Evolutionary conservation across 2,113 vertebrate genomes (phyloP), one percentile per base, ranked within the genome.

Genomic region (Pterophyllum scalare): DNA sequence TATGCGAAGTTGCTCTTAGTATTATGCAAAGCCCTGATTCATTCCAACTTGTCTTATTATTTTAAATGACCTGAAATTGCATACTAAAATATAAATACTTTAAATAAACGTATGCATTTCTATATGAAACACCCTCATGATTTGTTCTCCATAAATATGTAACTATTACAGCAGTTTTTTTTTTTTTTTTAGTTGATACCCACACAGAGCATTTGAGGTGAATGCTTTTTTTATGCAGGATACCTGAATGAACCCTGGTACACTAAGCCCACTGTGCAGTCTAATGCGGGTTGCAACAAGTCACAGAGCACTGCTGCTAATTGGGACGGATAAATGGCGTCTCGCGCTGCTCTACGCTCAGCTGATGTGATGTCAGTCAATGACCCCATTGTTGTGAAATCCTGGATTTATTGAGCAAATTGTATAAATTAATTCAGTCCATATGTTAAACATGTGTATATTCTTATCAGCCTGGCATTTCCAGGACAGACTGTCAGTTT

Each of bases 301-400:
- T 91, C 81, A 93, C 56, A 86, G 87, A 92, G 87, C 79, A 89
- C 70, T 4, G 57, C 49, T 52, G 79, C 79, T 90, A 87, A 94
- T 80, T 88, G 81, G 83, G 86, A 89, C 5, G 83, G 79, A 91
- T 93, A 89, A 93, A 88, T 61, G 65, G 22, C 17, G 59, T 80
- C 64, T 76, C 76, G 70, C 59, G 35, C 80, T 26, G 81, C 62
- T 84, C 78, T n/a, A 26, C 24, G 5, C 85, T 87, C 78, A 92
- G 87, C 78, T 87, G 82, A 88, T 85, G 83, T 20, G 33, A 86
- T 79, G 80, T 85, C 85, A 60, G 72, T 89, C 84, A 95, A 89
- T 92, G 76, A 85, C 54, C 79, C 88, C 88, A 89, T 92, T 91
- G 92, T 93, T 85, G 54, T 26, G 52, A 91, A 93, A 92, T 89